phyloP scores from a whole-genome alignment of 2,113 vertebrate genomes.

The Lonchura striata region DNA sequence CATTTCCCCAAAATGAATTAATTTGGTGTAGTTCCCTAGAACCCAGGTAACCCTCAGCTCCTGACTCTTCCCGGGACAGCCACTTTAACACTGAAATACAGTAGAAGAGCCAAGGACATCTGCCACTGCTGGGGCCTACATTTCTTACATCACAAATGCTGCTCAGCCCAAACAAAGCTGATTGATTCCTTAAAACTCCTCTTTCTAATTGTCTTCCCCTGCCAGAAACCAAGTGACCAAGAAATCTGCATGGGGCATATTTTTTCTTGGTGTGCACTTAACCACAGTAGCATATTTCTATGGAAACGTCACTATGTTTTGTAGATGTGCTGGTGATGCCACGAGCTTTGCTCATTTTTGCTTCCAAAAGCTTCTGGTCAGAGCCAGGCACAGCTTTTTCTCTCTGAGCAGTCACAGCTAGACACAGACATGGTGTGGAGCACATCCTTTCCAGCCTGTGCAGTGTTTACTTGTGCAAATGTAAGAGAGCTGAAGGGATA shows the following conservation, averaged over 20 bases:
- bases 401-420: not conserved
- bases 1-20: not conserved
- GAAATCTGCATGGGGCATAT: not conserved
- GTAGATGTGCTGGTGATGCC: not conserved
- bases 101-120: not conserved
- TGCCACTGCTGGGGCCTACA: not conserved
- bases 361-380: slow-evolving; percentile 12
- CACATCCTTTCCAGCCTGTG: not conserved
- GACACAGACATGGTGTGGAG: not conserved
- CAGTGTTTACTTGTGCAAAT: not conserved
- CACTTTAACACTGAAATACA: not conserved
- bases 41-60: not conserved
- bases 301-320: not conserved
- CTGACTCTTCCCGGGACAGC: not conserved
- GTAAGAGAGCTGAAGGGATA: not conserved
- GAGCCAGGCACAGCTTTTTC: not conserved
- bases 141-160: not conserved
- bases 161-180: not conserved
- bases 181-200: not conserved
- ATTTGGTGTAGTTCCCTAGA: not conserved
- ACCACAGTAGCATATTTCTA: slow-evolving; percentile 10
- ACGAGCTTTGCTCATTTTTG: not conserved
- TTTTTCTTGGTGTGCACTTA: not conserved
- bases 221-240: not conserved
- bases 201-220: not conserved